Evolutionary conservation across 2,113 vertebrate species (phyloP), one percentile per base, ranked within the genome.

Genomic region (Lota lota): DNA sequence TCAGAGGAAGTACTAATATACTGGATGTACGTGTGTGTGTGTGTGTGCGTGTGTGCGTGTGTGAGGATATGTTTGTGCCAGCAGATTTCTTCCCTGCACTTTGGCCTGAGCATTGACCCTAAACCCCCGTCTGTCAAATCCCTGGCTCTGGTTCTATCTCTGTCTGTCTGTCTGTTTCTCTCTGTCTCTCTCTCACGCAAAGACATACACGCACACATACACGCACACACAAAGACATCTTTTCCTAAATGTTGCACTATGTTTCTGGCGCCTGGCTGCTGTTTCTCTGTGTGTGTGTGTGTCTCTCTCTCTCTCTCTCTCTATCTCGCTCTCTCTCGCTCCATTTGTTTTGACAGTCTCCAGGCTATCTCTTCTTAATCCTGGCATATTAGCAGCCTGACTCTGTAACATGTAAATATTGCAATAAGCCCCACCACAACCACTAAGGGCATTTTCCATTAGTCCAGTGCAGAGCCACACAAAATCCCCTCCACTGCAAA

Each of bases 31-130:
- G 65, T 69, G 61, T 66, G 66, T 73, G 33, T 57, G 68, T 72
- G 68, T 66, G 74, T 70, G 64, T 66, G 53, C 7, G 22, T 47
- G 2, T 18, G 76, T 69, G 69, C 22, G 58, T 19, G 3, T 56
- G 62, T 20, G 20, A 1, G 79, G 75, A 85, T 83, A 75, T 87
- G 85, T 83, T 87, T 83, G 71, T 79, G 79, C 83, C 81, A 87
- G 89, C 85, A 83, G 63, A 86, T 87, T 85, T 56, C 61, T 53
- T 79, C 82, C 54, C 75, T 71, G 78, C 82, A 75, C 82, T 63
- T 22, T 53, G 72, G 63, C 64, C 81, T 33, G 61, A 75, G 72
- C 74, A 28, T 71, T 78, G 80, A 81, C 72, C 78, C 17, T 47
- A 16, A 66, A 74, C 81, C 54, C 47, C 74, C 15, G 22, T 56